Conservation (phyloP, 2,113 vertebrate species). For the Pyxicephalus adspersus region DNA sequence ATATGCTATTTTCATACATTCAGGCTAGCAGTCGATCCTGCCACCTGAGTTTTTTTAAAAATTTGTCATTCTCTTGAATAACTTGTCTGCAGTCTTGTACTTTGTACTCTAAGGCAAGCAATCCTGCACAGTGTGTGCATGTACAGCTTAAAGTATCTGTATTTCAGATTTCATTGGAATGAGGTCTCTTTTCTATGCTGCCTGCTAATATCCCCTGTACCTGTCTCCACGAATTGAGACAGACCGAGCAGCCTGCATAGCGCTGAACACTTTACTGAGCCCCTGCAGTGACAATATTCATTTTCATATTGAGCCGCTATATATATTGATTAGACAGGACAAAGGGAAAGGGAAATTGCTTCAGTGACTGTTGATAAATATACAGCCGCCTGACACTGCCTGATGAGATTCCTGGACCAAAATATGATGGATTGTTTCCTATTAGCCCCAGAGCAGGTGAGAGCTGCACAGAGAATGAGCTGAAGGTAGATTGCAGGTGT, state of each 20-base stretch:
- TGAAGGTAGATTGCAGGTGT: constrained; percentile 26
- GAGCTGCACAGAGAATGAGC: constrained; percentile 12
- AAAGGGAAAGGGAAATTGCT: constrained; percentile 61
- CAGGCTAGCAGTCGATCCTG: neutral
- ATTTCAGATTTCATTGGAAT: neutral
- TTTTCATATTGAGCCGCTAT: constrained; percentile 52
- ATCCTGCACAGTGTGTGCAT: neutral
- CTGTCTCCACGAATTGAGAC: neutral
- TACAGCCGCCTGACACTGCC: constrained; percentile 45
- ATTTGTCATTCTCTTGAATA: constrained; percentile 16
- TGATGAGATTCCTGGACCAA: constrained; percentile 36
- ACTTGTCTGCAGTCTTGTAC: constrained; percentile 3
- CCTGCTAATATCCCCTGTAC: constrained; percentile 9
- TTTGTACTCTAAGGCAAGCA: constrained; percentile 8
- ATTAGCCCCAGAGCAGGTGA: constrained; percentile 52
- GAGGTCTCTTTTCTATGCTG: constrained; percentile 1
- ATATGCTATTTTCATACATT: constrained; percentile 16
- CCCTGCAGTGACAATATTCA: constrained; percentile 55
- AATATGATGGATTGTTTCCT: constrained; percentile 66
- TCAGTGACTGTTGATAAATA: constrained; percentile 63
- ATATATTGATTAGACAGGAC: constrained; percentile 60
- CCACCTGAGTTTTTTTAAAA: neutral
- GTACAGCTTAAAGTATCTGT: neutral
- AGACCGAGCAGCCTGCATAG: constrained; percentile 1
- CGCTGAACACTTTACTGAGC: constrained; percentile 33